Evolutionary conservation across 2,888 invertebrate species (phyloP).

Genomic region (Microctonus brassicae): DNA sequence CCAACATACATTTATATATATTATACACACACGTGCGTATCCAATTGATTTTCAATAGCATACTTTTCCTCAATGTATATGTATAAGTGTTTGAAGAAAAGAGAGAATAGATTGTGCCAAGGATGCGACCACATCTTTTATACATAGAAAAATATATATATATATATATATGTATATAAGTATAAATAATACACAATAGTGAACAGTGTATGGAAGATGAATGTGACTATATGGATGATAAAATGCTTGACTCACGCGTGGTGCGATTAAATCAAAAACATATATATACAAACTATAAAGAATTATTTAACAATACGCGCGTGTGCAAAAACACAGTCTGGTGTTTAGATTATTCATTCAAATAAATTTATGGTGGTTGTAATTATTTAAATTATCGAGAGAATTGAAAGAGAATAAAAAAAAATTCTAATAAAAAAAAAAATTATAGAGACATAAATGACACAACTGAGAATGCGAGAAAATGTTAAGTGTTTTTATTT

Average conservation of each 20-base stretch:
- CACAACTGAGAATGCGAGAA: background rate
- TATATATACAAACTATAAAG: background rate
- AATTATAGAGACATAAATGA: background rate
- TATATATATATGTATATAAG: background rate
- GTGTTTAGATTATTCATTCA: background rate
- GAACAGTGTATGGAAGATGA: background rate
- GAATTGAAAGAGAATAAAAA: background rate
- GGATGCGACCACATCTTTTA: conserved; percentile 38
- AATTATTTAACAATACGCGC: background rate
- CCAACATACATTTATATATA: background rate
- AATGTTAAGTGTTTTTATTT: background rate
- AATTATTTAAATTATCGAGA: background rate
- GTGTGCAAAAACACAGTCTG: background rate
- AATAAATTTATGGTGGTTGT: background rate
- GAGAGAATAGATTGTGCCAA: conserved; percentile 46
- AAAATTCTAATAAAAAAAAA: no score
- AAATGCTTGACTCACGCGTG: conserved; percentile 14
- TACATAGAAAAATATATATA: background rate
- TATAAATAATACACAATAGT: background rate
- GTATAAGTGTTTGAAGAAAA: background rate
- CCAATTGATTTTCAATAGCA: conserved; percentile 36
- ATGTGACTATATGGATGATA: conserved; percentile 18
- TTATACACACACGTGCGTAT: conserved; percentile 4
- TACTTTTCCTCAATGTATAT: conserved; percentile 32
- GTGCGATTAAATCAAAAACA: conserved; percentile 11